Base-by-base conservation (phyloP, 2,888 invertebrate genomes). In the Nasonovia ribisnigri region DNA sequence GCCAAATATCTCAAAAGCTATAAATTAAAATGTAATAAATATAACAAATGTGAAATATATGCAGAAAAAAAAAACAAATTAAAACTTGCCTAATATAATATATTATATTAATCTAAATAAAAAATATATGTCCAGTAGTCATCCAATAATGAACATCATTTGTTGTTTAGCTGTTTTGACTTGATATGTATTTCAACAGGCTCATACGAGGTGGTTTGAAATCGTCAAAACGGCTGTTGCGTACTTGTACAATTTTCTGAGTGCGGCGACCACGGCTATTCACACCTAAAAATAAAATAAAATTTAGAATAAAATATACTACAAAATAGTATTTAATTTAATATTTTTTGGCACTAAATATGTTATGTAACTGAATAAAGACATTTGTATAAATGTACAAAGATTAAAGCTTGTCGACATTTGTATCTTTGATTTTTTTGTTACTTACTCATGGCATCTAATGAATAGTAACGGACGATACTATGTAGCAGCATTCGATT, bases 381-480 rank as follows among this genome's bases (percentile, higher is more conserved):
- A n/a, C 3, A 57, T 57, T 57, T 26, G 26, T 26, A 26, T 26
- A 57, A 57, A 26, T 54, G 20, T 20, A 6, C 20, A 54, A 60
- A n/a, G n/a, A 2, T n/a, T n/a, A n/a, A 67, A 67, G 29, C 60
- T n/a, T 67, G 60, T 67, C n/a, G n/a, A 87, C 4, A n/a, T n/a
- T 84, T 48, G n/a, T n/a, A n/a, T 88, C 24, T 51, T 36, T 46
- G 36, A 13, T 54, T n/a, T 67, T 67, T 67, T n/a, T n/a, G 16
- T 67, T 77, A 77, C 77, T 94, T 94, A 94, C 94, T 94, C 57
- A 43, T 84, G 5, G 94, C 94, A 92, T 94, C 88, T 57, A 94
- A 88, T 91, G 92, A 91, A 57, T 94, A 94, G 67, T 94, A 94
- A 93, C 94, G 94, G n/a, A 93, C 94, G 26, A 94, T 94, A 43